Conservation (phyloP, 2,888 invertebrate species). For the Sesia bembeciformis region DNA sequence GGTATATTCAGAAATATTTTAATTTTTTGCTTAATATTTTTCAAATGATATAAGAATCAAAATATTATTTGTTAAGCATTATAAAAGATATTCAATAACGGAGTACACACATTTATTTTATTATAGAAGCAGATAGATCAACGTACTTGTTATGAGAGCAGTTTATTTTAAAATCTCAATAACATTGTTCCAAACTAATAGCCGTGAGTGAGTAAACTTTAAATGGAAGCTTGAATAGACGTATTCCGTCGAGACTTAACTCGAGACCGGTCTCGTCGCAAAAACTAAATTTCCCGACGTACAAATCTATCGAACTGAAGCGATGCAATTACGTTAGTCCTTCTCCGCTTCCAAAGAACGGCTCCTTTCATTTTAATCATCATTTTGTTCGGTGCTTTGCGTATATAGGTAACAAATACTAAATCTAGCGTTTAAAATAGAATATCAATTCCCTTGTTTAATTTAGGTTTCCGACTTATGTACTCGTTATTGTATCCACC, state of each 20-base stretch:
- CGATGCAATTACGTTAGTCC: constrained; percentile 2
- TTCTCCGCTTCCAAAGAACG: constrained; percentile 18
- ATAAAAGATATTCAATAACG: too few relatives aligned
- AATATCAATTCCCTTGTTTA: not conserved
- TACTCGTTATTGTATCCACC: too few relatives aligned
- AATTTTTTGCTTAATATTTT: too few relatives aligned
- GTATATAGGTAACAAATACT: not conserved
- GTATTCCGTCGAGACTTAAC: constrained; percentile 5
- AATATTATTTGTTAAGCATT: too few relatives aligned
- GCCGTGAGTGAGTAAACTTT: constrained; percentile 32
- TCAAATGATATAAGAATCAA: too few relatives aligned
- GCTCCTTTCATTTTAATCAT: constrained; percentile 26
- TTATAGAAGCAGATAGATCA: too few relatives aligned
- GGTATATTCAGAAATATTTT: too few relatives aligned
- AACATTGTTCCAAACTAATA: constrained; percentile 16
- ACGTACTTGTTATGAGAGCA: constrained; percentile 15
- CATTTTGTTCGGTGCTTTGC: constrained; percentile 14
- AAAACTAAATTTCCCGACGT: constrained; percentile 3
- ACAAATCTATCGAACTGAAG: constrained; percentile 1
- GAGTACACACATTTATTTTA: too few relatives aligned
- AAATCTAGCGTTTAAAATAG: not conserved
- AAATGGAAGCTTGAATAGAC: constrained; percentile 18
- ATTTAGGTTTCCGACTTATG: too few relatives aligned
- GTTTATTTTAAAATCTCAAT: constrained; percentile 31
- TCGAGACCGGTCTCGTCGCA: constrained; percentile 1